phyloP scores from a whole-genome alignment of 1,140 invertebrate genomes.

The Zaprionus vittiger region DNA sequence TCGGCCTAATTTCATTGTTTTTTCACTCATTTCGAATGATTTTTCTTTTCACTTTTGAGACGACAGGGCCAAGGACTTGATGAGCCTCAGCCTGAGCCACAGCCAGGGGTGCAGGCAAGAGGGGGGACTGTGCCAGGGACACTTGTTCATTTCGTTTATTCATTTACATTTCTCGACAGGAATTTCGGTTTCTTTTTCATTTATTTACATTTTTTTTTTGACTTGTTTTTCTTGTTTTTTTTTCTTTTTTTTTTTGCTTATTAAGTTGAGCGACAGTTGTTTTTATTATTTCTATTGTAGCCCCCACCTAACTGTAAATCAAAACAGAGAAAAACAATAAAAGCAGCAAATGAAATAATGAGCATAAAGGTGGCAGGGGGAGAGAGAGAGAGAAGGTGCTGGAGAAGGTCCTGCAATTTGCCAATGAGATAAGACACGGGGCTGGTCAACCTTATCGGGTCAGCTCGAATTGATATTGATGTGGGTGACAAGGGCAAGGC shows the following conservation, averaged over 20 bases:
- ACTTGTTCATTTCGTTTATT: slow-evolving; percentile 31
- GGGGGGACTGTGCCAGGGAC: slow-evolving; percentile 3
- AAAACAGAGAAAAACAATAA: slow-evolving; percentile 82
- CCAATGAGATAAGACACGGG: slow-evolving; percentile 38
- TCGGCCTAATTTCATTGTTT: slow-evolving; percentile 82
- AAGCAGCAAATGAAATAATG: slow-evolving; percentile 80
- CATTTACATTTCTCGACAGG: slow-evolving; percentile 13
- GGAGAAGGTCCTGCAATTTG: slow-evolving; percentile 29
- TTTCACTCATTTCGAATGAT: slow-evolving; percentile 81
- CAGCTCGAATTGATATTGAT: background rate
- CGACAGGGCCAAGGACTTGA: background rate
- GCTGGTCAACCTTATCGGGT: slow-evolving; percentile 4
- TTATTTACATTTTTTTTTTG: slow-evolving; percentile 15
- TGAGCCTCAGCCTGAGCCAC: background rate
- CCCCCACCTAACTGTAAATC: slow-evolving; percentile 62
- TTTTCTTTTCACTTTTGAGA: slow-evolving; percentile 54
- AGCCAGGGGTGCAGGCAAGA: background rate
- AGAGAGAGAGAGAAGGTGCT: background rate
- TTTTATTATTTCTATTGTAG: slow-evolving; percentile 81
- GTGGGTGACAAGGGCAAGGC: background rate
- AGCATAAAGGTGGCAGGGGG: slow-evolving; percentile 23
- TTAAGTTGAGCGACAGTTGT: slow-evolving; percentile 81
- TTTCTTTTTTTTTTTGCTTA: slow-evolving; percentile 56
- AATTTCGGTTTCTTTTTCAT: background rate
- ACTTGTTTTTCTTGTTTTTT: slow-evolving; percentile 32